Evolutionary conservation across 2,797 vertebrate species (phyloP).

Genomic region (Microhierax caerulescens): DNA sequence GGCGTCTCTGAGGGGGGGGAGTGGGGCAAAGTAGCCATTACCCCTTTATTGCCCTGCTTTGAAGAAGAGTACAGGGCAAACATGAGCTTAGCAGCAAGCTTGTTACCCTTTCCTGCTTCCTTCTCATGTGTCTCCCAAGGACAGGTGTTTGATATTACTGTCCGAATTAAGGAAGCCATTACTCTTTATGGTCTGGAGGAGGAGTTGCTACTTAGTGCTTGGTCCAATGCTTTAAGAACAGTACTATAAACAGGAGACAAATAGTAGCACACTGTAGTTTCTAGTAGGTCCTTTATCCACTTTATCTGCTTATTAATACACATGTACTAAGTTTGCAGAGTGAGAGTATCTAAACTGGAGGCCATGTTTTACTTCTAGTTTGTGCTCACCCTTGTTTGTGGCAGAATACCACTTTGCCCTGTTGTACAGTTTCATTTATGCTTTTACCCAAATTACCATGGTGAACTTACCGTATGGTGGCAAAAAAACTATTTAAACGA

Average conservation of each 20-base stretch:
- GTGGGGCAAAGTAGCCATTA: background rate
- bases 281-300: background rate
- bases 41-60: background rate
- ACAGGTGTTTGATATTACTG: background rate
- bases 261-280: background rate
- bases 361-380: background rate
- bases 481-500: background rate
- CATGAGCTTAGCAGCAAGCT: slow-evolving; percentile 39
- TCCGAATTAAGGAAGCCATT: background rate
- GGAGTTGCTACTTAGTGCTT: background rate
- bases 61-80: slow-evolving; percentile 31
- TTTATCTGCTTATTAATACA: background rate
- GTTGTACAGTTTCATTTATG: background rate
- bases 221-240: no score
- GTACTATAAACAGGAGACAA: background rate
- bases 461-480: background rate
- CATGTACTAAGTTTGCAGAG: background rate
- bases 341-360: background rate
- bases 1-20: background rate
- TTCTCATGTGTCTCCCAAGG: background rate
- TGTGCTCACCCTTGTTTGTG: background rate
- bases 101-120: background rate
- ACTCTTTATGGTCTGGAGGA: background rate
- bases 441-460: background rate
- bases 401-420: background rate